Evolutionary conservation across 2,113 vertebrate genomes (phyloP).

Genomic region (Columbina picui): DNA sequence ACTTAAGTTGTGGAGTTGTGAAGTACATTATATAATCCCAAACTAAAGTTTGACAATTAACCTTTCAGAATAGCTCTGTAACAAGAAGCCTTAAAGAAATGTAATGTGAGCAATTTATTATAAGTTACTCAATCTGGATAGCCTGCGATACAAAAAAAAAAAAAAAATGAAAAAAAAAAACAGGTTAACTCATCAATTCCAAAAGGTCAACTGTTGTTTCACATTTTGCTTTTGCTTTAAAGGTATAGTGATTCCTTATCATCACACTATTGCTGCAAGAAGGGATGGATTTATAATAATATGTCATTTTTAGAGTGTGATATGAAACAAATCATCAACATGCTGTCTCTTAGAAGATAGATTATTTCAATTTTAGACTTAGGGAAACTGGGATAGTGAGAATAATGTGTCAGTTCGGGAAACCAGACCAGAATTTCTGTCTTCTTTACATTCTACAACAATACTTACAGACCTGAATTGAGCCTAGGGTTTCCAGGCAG

Average conservation of each 20-base stretch:
- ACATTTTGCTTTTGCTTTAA: background rate
- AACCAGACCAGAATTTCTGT: background rate
- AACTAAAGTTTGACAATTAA: slow-evolving; percentile 45
- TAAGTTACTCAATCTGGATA: background rate
- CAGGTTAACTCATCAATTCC: background rate
- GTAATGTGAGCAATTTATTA: background rate
- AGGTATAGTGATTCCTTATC: background rate
- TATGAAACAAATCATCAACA: background rate
- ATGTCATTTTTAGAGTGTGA: background rate
- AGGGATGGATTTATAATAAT: background rate
- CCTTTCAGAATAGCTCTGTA: slow-evolving; percentile 7
- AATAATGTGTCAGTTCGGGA: background rate
- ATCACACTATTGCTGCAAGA: background rate
- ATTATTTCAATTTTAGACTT: slow-evolving; percentile 20
- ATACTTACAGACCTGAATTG: background rate
- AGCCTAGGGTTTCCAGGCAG: background rate
- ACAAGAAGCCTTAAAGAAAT: background rate
- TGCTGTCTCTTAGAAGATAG: background rate
- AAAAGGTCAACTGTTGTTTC: background rate
- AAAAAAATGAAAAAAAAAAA: background rate
- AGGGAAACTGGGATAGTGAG: background rate
- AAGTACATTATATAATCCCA: background rate
- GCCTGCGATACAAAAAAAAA: background rate
- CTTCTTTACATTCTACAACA: background rate
- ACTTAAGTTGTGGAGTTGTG: background rate